These are phyloP conservation scores for Sericinus montela DNA, from an alignment of 2,888 invertebrate genomes.

Conservation along the genomic window DNA sequence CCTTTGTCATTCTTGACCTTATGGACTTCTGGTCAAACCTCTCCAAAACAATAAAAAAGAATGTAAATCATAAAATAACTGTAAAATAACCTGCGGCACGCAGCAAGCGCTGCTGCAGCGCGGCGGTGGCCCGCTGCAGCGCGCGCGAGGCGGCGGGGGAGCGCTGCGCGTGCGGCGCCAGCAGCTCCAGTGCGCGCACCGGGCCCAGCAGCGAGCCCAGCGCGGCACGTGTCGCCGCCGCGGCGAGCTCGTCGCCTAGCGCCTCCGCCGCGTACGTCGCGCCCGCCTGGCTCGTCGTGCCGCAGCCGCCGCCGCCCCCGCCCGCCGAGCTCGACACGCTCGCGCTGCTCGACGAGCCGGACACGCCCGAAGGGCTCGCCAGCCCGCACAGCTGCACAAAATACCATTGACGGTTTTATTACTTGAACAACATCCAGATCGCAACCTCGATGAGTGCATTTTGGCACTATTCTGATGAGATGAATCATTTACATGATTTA, in stretches of 20 bases:
- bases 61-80: too few species aligned
- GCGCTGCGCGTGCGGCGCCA: slow-evolving; percentile 30
- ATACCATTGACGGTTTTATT: too few species aligned
- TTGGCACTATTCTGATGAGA: too few species aligned
- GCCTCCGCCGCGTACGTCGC: slow-evolving; percentile 34
- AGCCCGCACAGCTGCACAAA: slow-evolving; percentile 5
- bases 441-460: too few species aligned
- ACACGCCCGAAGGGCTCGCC: slow-evolving; percentile 3
- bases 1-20: too few species aligned
- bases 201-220: slow-evolving; percentile 42
- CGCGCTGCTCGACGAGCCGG: slow-evolving; percentile 22
- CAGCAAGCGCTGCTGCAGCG: slow-evolving; percentile 40
- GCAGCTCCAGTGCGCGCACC: slow-evolving; percentile 43
- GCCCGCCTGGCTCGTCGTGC: slow-evolving; percentile 22
- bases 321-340: slow-evolving; percentile 15
- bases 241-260: slow-evolving; percentile 47
- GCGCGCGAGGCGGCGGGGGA: slow-evolving; percentile 23
- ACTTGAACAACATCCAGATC: too few species aligned
- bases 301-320: slow-evolving; percentile 21
- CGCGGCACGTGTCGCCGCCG: slow-evolving; percentile 31
- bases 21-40: too few species aligned
- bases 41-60: too few species aligned
- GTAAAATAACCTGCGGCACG: slow-evolving; percentile 23
- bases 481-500: too few species aligned
- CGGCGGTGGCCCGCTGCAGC: slow-evolving; percentile 29